phyloP scores from a whole-genome alignment of 1,140 invertebrate genomes.

The Formica selysi region DNA sequence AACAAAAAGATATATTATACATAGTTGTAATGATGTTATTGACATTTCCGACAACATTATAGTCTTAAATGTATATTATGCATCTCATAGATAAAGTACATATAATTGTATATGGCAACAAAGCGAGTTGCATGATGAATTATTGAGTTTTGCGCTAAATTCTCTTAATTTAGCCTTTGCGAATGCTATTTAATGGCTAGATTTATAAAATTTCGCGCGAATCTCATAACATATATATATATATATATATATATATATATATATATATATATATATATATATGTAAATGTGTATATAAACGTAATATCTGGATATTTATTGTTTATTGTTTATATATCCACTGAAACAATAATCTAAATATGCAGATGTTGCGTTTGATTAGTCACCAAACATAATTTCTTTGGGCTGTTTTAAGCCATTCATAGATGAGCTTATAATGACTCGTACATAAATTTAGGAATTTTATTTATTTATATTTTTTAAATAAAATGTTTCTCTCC shows the following conservation, averaged over 20 bases:
- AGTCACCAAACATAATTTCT: constrained; percentile 30
- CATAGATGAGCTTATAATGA: background rate
- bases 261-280: too few species aligned
- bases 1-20: constrained; percentile 8
- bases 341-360: background rate
- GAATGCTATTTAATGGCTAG: background rate
- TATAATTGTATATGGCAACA: constrained; percentile 40
- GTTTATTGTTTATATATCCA: background rate
- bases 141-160: background rate
- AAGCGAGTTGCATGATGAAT: background rate
- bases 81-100: background rate
- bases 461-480: background rate
- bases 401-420: constrained; percentile 19
- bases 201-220: too few species aligned
- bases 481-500: too few species aligned
- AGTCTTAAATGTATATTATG: background rate
- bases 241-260: too few species aligned
- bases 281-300: too few species aligned
- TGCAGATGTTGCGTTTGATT: background rate
- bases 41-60: background rate
- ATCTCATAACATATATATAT: constrained; percentile 12
- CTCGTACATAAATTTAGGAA: background rate
- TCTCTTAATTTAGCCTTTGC: background rate
- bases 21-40: constrained; percentile 16
- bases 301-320: too few species aligned